These are phyloP conservation scores for Notarius quadriscutis DNA, from an alignment of 2,113 vertebrate species.

Conservation along the genomic window DNA sequence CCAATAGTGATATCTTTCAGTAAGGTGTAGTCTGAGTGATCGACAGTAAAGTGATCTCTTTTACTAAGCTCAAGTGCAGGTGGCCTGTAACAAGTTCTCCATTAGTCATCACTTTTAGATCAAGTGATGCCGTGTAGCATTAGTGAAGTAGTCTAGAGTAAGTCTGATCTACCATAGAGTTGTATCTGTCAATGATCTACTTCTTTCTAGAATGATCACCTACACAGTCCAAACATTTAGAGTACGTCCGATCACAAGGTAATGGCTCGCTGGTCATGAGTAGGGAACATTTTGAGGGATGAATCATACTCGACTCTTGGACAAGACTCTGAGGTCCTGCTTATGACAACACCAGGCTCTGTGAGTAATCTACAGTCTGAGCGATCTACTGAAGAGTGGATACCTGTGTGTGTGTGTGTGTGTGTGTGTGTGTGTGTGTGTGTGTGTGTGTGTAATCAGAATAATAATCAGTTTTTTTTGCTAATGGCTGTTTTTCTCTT, in stretches of 20 bases:
- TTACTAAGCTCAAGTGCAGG: neutral
- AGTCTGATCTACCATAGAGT: neutral
- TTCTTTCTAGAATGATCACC: neutral
- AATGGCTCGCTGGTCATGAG: neutral
- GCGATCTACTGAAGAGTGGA: neutral
- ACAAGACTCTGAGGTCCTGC: neutral
- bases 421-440: neutral
- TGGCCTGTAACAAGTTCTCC: neutral
- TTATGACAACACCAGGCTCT: neutral
- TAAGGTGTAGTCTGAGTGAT: neutral
- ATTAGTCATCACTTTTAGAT: neutral
- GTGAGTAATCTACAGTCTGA: neutral
- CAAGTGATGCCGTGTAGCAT: neutral
- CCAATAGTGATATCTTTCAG: neutral
- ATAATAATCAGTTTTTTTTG: constrained; percentile 67
- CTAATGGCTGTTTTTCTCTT: constrained; percentile 72
- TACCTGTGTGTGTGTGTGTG: neutral
- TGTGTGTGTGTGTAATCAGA: neutral
- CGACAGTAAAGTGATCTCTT: neutral
- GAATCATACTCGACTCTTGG: neutral
- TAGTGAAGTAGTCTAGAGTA: neutral
- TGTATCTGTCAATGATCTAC: neutral
- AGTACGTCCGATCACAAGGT: neutral
- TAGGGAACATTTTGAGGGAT: neutral
- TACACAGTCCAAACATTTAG: neutral